These are phyloP conservation scores for Ploceus nigricollis DNA, from an alignment of 2,113 vertebrate species.

Conservation along the genomic window DNA sequence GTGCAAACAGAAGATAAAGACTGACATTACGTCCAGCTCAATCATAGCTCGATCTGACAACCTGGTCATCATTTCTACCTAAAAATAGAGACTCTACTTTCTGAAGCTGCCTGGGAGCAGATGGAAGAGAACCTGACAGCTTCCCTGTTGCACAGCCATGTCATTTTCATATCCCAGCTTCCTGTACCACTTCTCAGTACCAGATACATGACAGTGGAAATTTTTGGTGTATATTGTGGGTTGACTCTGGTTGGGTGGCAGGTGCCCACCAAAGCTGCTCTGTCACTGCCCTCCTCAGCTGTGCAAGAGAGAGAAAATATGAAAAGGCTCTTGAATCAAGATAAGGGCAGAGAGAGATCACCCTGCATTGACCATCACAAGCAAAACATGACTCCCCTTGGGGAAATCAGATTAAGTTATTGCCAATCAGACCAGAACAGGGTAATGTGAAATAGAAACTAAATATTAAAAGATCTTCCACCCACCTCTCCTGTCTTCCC, in stretches of 20 bases:
- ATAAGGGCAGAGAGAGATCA: neutral
- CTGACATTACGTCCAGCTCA: neutral
- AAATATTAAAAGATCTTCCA: neutral
- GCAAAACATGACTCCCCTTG: neutral
- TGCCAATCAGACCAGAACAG: neutral
- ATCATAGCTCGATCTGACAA: neutral
- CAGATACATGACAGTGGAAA: neutral
- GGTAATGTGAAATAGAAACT: neutral
- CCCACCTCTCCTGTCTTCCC: neutral
- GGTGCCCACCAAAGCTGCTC: neutral
- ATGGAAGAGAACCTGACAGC: neutral
- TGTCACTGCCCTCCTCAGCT: neutral
- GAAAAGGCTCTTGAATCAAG: neutral
- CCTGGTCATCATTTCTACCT: neutral
- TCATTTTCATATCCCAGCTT: neutral
- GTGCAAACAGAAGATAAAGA: constrained; percentile 14
- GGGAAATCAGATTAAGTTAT: neutral
- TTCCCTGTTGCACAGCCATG: neutral
- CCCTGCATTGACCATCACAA: neutral
- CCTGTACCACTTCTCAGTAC: neutral
- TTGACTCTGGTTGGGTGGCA: neutral
- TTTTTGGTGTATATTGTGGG: neutral
- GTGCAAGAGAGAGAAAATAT: neutral
- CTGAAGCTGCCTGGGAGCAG: neutral
- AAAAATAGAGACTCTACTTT: neutral